Percentiles rank a stretch among this genome's conserved stretches.
Conservation (phyloP, 2,113 vertebrate species). For the Aplodontia rufa region DNA sequence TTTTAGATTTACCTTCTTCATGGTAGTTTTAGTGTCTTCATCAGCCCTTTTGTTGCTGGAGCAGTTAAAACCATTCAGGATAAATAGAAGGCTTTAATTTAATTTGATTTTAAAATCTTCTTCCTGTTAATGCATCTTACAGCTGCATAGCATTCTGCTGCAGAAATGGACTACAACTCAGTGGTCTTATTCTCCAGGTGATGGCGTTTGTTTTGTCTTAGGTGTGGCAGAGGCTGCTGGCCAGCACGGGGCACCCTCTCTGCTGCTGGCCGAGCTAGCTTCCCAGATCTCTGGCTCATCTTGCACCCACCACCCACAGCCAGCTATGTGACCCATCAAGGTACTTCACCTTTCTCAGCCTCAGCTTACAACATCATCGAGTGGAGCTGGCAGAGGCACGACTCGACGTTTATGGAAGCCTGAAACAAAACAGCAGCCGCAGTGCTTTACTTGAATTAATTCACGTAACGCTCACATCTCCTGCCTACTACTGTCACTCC, state of each 20-base stretch:
- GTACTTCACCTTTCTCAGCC: neutral
- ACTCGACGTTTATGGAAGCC: neutral
- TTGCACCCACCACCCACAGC: neutral
- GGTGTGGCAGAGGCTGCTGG: neutral
- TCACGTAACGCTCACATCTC: neutral
- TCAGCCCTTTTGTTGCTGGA: neutral
- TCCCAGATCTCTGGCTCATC: neutral
- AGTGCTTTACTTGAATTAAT: neutral
- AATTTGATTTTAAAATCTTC: neutral
- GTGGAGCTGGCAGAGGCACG: neutral
- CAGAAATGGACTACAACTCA: neutral
- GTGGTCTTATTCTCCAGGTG: neutral
- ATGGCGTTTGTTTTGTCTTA: neutral
- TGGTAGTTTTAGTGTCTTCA: neutral
- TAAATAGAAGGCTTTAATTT: slow-evolving; percentile 38
- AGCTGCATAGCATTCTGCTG: neutral
- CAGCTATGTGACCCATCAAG: neutral
- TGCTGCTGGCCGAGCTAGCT: neutral
- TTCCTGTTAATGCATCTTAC: neutral
- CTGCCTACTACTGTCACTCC: neutral
- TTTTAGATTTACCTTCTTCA: neutral
- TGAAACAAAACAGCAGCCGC: neutral
- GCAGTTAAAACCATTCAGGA: slow-evolving; percentile 13
- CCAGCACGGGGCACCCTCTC: neutral
- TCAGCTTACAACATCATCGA: neutral